Evolutionary conservation across 30 jellyfish, hydroid and myxozoan genomes (phyloP).

Genomic region (Aurelia coerulea): DNA sequence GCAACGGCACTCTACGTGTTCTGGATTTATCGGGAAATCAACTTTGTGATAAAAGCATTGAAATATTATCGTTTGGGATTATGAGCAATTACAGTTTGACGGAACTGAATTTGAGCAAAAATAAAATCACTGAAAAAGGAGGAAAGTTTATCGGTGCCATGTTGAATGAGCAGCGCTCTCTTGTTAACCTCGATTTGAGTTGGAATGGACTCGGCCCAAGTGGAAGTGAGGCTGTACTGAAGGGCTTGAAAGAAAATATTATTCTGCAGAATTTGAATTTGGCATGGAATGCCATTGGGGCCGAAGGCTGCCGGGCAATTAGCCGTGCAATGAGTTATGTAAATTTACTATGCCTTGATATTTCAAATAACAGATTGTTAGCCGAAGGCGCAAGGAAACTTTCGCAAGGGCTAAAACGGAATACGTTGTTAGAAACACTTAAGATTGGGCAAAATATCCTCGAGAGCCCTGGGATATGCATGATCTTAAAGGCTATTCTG

Average conservation of each 20-base stretch:
- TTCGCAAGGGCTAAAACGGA: slow-evolving; percentile 32
- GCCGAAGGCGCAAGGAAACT: slow-evolving; percentile 46
- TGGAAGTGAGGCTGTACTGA: slow-evolving; percentile 57
- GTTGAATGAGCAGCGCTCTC: slow-evolving; percentile 67
- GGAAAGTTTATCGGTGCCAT: slow-evolving; percentile 54
- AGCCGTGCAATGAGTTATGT: slow-evolving; percentile 44
- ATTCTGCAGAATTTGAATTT: slow-evolving; percentile 44
- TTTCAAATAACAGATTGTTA: slow-evolving; percentile 46
- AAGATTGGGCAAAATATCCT: slow-evolving; percentile 38
- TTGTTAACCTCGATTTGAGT: slow-evolving; percentile 47
- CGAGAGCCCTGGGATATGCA: slow-evolving; percentile 44
- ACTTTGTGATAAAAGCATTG: slow-evolving; percentile 48
- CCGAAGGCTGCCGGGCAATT: slow-evolving; percentile 27
- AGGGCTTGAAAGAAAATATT: slow-evolving; percentile 49
- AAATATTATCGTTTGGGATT: slow-evolving; percentile 36
- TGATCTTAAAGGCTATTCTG: slow-evolving; percentile 40
- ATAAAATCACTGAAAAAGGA: slow-evolving; percentile 43
- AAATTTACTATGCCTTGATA: slow-evolving; percentile 16
- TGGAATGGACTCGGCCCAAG: slow-evolving; percentile 71
- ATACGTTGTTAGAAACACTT: slow-evolving; percentile 25
- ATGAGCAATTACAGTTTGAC: slow-evolving; percentile 39
- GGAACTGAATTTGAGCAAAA: slow-evolving; percentile 40
- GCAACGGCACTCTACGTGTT: slow-evolving; percentile 49
- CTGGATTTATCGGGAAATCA: slow-evolving; percentile 42
- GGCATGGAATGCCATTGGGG: slow-evolving; percentile 73